Conservation (phyloP, 2,797 vertebrate genomes). For the Heteromormyrus szaboi region DNA sequence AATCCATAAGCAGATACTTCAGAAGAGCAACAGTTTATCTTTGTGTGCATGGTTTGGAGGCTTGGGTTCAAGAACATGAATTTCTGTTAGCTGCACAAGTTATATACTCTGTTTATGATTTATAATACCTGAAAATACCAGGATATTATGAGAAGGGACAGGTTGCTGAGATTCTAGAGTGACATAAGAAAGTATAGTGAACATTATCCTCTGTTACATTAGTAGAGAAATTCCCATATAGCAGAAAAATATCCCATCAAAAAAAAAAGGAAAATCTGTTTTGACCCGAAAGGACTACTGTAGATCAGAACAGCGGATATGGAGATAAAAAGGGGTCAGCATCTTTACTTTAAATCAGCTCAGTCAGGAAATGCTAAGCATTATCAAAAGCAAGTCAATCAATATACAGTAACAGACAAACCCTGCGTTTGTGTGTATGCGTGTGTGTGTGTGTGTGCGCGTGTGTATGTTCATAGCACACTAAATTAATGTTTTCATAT, state of each 20-base stretch:
- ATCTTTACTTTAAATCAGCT: background rate
- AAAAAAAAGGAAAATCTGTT: slow-evolving; percentile 1
- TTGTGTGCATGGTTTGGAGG: background rate
- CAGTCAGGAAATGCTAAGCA: background rate
- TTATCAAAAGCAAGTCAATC: background rate
- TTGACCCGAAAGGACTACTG: background rate
- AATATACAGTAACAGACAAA: background rate
- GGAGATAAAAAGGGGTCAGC: background rate
- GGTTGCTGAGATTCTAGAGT: background rate
- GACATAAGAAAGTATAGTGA: background rate
- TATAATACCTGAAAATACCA: background rate
- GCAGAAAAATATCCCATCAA: background rate
- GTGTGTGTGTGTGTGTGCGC: background rate
- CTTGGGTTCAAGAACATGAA: background rate
- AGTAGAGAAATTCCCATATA: background rate
- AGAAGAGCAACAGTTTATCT: slow-evolving; percentile 10
- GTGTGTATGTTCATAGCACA: background rate
- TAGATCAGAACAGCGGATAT: background rate
- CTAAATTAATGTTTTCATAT: background rate
- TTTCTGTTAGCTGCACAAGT: background rate
- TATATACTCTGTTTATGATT: background rate
- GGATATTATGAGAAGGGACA: background rate
- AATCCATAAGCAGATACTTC: background rate
- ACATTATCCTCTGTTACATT: background rate
- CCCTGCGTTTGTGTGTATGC: background rate